Evolutionary conservation across 1,140 invertebrate species (phyloP).

Genomic region (Drosophila ogumai): DNA sequence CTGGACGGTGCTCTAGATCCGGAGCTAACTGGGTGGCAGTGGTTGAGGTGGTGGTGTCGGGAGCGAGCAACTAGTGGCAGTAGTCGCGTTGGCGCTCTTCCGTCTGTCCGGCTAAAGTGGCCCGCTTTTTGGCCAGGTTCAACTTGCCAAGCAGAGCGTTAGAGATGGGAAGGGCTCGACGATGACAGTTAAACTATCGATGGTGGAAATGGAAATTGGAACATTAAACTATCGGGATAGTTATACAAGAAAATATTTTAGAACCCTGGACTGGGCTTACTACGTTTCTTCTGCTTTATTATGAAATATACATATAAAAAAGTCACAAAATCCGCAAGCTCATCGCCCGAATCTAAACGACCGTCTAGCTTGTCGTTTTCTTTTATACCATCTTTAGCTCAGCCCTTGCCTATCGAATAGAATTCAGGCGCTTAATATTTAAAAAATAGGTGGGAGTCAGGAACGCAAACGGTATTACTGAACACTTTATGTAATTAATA

Average conservation of each 20-base stretch:
- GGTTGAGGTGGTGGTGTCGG: not conserved
- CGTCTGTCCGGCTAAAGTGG: slow-evolving; percentile 29
- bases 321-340: no score
- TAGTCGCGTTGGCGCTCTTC: slow-evolving; percentile 45
- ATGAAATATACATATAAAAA: no score
- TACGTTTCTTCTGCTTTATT: no score
- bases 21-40: slow-evolving; percentile 12
- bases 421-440: no score
- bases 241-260: no score
- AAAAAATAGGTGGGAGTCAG: no score
- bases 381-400: no score
- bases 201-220: not conserved
- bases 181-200: not conserved
- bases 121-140: slow-evolving; percentile 17
- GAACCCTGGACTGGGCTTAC: no score
- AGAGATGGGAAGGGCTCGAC: not conserved
- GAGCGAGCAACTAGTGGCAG: slow-evolving; percentile 34
- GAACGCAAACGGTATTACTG: not conserved
- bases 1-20: not conserved
- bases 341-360: no score
- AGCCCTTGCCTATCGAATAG: no score
- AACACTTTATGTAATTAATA: not conserved
- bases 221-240: not conserved
- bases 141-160: slow-evolving; percentile 7
- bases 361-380: no score